Evolutionary conservation across 2,888 invertebrate species (phyloP), one percentile per base, ranked within the genome.

Genomic region (Catocala fraxini): DNA sequence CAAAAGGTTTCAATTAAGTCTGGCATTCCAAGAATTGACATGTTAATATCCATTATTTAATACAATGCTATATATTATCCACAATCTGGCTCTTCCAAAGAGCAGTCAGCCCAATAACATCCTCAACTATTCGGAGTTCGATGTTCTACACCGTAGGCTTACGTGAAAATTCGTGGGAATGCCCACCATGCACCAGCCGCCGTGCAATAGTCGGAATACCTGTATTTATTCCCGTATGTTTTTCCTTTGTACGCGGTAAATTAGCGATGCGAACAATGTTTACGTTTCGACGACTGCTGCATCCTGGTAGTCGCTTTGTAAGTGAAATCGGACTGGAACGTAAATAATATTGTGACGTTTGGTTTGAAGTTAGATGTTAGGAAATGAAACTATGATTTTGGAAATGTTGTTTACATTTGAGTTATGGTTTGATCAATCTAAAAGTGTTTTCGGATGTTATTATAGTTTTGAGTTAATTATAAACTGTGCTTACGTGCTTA

Each of bases 221-320:
- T 79, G 75, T 75, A 77, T 81, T 80, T 77, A 73, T 71, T 62
- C 71, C 70, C 60, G 70, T 72, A 65, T 81, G 80, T 83, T 86
- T 85, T 83, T 82, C 78, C 81, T 80, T 84, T 80, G 73, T 77
- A 68, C 61, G 63, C 63, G 71, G 71, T 80, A 83, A 84, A 82
- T 85, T 83, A 82, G 75, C 64, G 67, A 79, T 76, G 69, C 69
- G 66, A 71, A 82, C 79, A 81, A 77, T 79, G 77, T 81, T 84
- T 79, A 72, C 71, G 68, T 75, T 71, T 57, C 66, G 60, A 43
- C 60, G 58, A 68, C 70, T 64, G 47, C 56, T 65, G 61, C 68
- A 51, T 62, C 70, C 60, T 52, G 68, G 60, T 68, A 63, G 51
- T 35, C 48, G 56, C 63, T 75, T 70, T 77, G 63, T 64, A 63